Evolutionary conservation across 2,113 vertebrate genomes (phyloP).

Genomic region (Genyomyrus donnyi): DNA sequence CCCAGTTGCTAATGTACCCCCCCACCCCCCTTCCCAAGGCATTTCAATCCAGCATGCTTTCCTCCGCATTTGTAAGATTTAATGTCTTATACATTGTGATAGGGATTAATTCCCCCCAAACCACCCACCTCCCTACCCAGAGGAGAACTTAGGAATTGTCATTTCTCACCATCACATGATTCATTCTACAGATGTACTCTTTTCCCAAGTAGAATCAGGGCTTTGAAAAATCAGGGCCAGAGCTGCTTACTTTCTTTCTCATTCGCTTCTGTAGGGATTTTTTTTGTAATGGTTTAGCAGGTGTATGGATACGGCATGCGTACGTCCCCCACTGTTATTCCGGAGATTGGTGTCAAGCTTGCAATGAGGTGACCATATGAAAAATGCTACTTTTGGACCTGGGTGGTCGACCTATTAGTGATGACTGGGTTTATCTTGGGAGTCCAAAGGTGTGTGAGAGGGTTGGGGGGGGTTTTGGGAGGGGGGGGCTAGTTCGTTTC

Average conservation of each 20-base stretch:
- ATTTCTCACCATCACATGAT: conserved; percentile 47
- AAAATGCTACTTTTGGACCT: not conserved
- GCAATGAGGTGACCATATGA: not conserved
- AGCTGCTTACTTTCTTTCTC: not conserved
- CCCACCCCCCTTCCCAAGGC: not conserved
- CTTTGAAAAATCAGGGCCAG: conserved; percentile 32
- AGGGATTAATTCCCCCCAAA: conserved; percentile 51
- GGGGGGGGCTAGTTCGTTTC: not conserved
- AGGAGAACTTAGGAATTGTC: conserved; percentile 41
- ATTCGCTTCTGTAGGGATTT: not conserved
- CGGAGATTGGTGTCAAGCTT: not conserved
- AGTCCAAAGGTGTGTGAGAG: not conserved
- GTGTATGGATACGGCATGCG: not conserved
- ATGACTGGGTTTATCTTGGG: not conserved
- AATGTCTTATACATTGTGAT: conserved; percentile 55
- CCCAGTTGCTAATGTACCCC: conserved; percentile 1
- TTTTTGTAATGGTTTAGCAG: not conserved
- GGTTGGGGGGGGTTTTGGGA: not conserved
- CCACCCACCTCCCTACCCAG: conserved; percentile 45
- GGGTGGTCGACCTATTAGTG: not conserved
- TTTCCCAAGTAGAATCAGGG: not conserved
- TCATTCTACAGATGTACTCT: conserved; percentile 34
- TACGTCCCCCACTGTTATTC: not conserved
- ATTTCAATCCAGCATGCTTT: conserved; percentile 36
- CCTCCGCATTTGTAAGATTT: conserved; percentile 34